phyloP scores from a whole-genome alignment of 2,888 invertebrate genomes.

The Ochropleura plecta region DNA sequence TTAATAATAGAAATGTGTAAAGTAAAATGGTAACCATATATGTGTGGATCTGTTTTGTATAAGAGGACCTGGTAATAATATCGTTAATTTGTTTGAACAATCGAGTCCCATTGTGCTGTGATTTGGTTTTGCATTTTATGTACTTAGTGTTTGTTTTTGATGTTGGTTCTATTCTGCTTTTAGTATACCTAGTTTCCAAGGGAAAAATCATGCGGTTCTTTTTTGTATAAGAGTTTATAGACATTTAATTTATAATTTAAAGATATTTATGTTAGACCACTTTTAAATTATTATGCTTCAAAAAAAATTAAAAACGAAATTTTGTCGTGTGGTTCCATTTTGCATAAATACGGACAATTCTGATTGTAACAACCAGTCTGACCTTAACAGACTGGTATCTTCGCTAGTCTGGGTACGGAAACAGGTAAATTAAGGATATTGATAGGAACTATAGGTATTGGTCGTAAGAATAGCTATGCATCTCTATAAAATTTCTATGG shows the following conservation, averaged over 20 bases:
- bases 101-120: background rate
- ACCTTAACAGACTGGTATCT: conserved; percentile 17
- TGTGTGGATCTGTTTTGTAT: conserved; percentile 3
- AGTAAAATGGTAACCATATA: too few relatives aligned
- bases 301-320: too few relatives aligned
- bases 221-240: too few relatives aligned
- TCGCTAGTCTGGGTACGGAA: background rate
- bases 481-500: background rate
- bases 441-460: background rate
- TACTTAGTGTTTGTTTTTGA: background rate
- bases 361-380: background rate
- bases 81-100: conserved; percentile 9
- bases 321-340: too few relatives aligned
- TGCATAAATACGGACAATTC: background rate
- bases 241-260: too few relatives aligned
- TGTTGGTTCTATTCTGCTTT: too few relatives aligned
- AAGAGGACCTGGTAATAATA: background rate
- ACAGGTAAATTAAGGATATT: background rate
- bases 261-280: too few relatives aligned
- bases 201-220: too few relatives aligned
- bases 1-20: too few relatives aligned
- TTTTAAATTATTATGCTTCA: too few relatives aligned
- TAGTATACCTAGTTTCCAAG: too few relatives aligned
- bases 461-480: background rate
- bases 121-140: background rate